These are phyloP conservation scores for Caranx ignobilis DNA, from an alignment of 2,113 vertebrate genomes.

Conservation along the genomic window DNA sequence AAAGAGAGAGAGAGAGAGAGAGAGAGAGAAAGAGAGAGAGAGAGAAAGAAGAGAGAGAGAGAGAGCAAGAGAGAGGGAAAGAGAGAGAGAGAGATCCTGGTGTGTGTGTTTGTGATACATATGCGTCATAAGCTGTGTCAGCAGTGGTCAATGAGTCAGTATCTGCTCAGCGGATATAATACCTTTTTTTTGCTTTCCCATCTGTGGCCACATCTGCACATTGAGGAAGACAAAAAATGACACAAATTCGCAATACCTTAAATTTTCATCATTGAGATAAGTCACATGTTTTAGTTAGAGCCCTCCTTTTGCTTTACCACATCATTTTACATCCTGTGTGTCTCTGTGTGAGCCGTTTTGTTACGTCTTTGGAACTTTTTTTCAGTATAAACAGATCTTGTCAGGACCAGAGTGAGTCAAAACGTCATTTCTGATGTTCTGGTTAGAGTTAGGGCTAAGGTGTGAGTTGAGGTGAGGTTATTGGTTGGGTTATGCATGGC, in stretches of 20 bases:
- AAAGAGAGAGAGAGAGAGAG: neutral
- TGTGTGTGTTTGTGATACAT: constrained; percentile 17
- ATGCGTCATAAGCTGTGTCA: constrained; percentile 64
- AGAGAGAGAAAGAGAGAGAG: neutral
- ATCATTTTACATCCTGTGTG: constrained; percentile 23
- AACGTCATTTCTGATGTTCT: no score
- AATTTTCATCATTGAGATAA: neutral
- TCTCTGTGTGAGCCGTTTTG: constrained; percentile 71
- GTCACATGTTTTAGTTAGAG: constrained; percentile 1
- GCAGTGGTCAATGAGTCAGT: constrained; percentile 73
- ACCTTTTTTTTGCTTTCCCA: constrained; percentile 30
- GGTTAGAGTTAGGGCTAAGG: no score
- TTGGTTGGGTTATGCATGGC: no score
- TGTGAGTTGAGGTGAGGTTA: no score
- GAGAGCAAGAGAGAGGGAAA: neutral
- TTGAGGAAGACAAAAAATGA: constrained; percentile 27
- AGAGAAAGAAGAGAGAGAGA: neutral
- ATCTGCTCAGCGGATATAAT: constrained; percentile 58
- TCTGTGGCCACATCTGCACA: constrained; percentile 57
- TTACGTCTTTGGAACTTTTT: no score
- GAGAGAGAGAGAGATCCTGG: neutral
- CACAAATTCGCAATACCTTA: constrained; percentile 7
- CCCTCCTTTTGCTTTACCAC: neutral
- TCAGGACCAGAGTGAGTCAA: no score
- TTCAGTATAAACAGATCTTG: no score